phyloP scores from a whole-genome alignment of 2,797 vertebrate genomes.

The Danio aesculapii region DNA sequence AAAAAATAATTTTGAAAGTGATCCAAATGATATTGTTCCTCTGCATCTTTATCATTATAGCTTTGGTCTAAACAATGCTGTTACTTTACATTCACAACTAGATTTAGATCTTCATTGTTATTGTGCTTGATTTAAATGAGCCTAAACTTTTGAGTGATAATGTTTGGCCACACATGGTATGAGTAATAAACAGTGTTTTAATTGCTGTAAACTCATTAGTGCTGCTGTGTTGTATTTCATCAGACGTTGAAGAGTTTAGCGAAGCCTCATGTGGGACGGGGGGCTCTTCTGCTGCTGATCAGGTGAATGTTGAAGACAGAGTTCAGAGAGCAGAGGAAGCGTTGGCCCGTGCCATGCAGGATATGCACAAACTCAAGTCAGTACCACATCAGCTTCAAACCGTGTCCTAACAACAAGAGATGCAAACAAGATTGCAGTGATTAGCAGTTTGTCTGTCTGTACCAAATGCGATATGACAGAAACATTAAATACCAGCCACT shows the following conservation, averaged over 20 bases:
- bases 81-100: no score
- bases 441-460: no score
- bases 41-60: no score
- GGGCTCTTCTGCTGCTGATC: conserved; percentile 52
- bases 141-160: neutral
- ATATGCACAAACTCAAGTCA: conserved; percentile 92
- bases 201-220: neutral
- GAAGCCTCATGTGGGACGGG: conserved; percentile 35
- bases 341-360: conserved; percentile 83
- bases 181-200: neutral
- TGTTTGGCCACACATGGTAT: neutral
- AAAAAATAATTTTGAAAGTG: no score
- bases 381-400: conserved; percentile 35
- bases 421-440: no score
- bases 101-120: no score
- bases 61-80: no score
- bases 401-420: no score
- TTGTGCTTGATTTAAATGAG: neutral
- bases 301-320: conserved; percentile 77
- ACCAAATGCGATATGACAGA: no score
- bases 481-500: no score
- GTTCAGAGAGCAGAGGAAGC: conserved; percentile 83
- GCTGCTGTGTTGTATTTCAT: neutral
- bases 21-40: no score
- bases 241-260: conserved; percentile 90